Evolutionary conservation across 1,140 invertebrate species (phyloP).

Genomic region (Ctenoplectra terminalis): DNA sequence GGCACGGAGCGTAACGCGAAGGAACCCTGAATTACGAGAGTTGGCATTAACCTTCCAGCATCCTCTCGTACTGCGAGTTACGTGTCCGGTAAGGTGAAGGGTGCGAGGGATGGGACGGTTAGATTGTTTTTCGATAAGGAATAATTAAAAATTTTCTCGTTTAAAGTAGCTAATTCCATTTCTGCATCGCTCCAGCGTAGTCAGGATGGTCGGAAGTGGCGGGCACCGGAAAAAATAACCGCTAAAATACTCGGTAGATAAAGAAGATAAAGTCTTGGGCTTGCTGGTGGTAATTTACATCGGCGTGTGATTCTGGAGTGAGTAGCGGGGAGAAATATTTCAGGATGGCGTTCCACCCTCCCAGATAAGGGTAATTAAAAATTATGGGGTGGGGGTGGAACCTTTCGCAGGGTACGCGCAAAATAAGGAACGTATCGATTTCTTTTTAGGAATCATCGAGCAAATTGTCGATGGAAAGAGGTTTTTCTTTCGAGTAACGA

Average conservation of each 20-base stretch:
- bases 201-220: constrained; percentile 54
- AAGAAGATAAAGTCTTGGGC: constrained; percentile 80
- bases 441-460: constrained; percentile 26
- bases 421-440: constrained; percentile 63
- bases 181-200: constrained; percentile 65
- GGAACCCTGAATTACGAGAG: constrained; percentile 73
- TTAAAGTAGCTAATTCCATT: constrained; percentile 82
- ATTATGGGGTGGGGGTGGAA: constrained; percentile 63
- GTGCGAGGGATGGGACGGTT: constrained; percentile 42
- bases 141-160: constrained; percentile 84
- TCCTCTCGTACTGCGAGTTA: constrained; percentile 63
- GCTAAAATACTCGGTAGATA: constrained; percentile 82
- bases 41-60: constrained; percentile 70
- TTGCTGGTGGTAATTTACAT: constrained; percentile 80
- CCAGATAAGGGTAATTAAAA: constrained; percentile 83
- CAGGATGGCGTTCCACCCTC: constrained; percentile 67
- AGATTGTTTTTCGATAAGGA: constrained; percentile 84
- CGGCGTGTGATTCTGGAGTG: constrained; percentile 80
- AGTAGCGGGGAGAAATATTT: constrained; percentile 79
- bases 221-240: constrained; percentile 81
- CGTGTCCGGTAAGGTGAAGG: constrained; percentile 1
- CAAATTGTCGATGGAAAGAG: no score
- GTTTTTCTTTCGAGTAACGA: no score
- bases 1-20: constrained; percentile 65
- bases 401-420: constrained; percentile 1